phyloP scores from a whole-genome alignment of 1,140 invertebrate species.

The Melipona quadrifasciata region DNA sequence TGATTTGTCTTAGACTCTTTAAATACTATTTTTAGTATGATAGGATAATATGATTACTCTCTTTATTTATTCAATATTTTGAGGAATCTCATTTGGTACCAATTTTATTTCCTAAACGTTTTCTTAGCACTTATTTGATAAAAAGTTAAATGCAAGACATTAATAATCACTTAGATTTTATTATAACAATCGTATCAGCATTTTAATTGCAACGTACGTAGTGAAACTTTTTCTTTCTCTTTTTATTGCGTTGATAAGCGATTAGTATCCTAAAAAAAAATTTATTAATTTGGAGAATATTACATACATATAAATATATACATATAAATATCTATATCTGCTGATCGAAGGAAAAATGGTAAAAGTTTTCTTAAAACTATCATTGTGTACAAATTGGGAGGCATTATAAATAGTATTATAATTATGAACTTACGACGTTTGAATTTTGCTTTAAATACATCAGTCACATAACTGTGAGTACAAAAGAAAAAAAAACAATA shows the following conservation, averaged over 20 bases:
- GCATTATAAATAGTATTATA: constrained; percentile 52
- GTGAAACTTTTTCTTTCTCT: neutral
- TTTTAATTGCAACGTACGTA: constrained; percentile 3
- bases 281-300: constrained; percentile 40
- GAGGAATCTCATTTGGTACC: constrained; percentile 46
- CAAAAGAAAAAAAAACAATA: constrained; percentile 38
- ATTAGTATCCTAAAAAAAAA: neutral
- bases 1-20: constrained; percentile 50
- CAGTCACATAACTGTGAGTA: constrained; percentile 31
- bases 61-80: constrained; percentile 63
- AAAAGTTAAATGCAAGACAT: constrained; percentile 5
- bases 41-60: constrained; percentile 45
- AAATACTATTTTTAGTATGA: constrained; percentile 65
- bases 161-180: constrained; percentile 18
- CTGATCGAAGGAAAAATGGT: constrained; percentile 27
- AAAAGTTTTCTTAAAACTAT: constrained; percentile 31
- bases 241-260: neutral
- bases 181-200: constrained; percentile 10
- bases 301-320: constrained; percentile 1
- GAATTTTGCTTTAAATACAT: constrained; percentile 7
- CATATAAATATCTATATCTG: neutral
- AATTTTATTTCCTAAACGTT: neutral
- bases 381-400: constrained; percentile 47
- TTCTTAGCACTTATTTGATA: constrained; percentile 40
- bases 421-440: constrained; percentile 20